Base-by-base conservation (phyloP, 1,140 invertebrate species). In the Euura lappo region DNA sequence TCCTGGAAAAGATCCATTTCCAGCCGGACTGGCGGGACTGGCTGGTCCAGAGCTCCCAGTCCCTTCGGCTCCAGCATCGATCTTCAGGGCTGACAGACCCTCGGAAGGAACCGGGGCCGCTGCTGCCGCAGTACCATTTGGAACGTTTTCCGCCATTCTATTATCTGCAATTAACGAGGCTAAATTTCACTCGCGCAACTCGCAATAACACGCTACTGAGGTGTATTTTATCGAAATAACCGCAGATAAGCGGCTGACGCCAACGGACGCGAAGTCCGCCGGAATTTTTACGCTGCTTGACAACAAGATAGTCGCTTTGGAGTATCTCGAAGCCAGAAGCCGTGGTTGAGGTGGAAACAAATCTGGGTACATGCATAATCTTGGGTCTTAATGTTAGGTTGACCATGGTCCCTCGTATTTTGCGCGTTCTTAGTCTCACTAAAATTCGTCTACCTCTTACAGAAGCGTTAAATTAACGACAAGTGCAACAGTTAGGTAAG, bases 1-100 rank as follows among this genome's bases (percentile, higher is more conserved):
- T 0, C 81, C 71, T 4, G 81, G n/a, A 72, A 88, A 86, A 1
- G 79, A 78, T 7, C 76, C 77, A 3, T 11, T 5, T 8, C 66
- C 66, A 5, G 51, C 51, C 13, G 51, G 51, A 28, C 28, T 42
- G 8, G 66, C 66, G 8, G 66, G 66, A 68, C 66, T 68, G 8
- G 28, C 66, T 1, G 66, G 66, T 2, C 28, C 66, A n/a, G 66
- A 68, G 10, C 45, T 46, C 11, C 69, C 69, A 28, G 76, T 71
- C 44, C 69, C 80, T 44, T 74, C 71, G 5, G 76, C 60, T 2
- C 67, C 67, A 0, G 83, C 77, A 4, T 79, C 79, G n/a, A 86
- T 77, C 71, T 86, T 87, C 69, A 86, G 13, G 51, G 51, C 51
- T 5, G 51, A 60, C 8, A 60, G 51, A n/a, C 51, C 51, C 13